Evolutionary conservation across 92 coral and sea anemone genomes (phyloP).

Genomic region (Zoanthus solanderi): DNA sequence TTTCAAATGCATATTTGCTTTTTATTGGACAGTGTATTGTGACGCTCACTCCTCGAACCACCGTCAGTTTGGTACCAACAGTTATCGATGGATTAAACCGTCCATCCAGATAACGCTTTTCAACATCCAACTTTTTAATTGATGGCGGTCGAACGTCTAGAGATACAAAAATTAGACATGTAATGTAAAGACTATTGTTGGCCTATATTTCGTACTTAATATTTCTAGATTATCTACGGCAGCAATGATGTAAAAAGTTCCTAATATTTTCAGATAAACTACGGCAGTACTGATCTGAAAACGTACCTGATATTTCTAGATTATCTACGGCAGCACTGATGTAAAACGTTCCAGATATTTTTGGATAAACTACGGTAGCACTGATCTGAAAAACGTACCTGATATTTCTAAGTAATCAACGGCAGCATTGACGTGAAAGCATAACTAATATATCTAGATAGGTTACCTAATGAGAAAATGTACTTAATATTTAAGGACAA

Average conservation of each 20-base stretch:
- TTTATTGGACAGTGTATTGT: conserved; percentile 69
- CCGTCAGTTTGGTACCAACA: conserved; percentile 76
- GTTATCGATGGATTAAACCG: conserved; percentile 28
- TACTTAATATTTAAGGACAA: neutral
- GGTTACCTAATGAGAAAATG: too few species aligned
- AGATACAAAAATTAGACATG: neutral
- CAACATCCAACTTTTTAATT: neutral
- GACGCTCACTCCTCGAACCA: conserved; percentile 75
- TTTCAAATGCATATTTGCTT: conserved; percentile 64
- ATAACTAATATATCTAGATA: conserved; percentile 68
- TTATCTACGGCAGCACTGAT: too few species aligned
- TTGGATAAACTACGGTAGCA: neutral
- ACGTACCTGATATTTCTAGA: too few species aligned
- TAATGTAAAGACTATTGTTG: neutral
- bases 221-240: too few species aligned
- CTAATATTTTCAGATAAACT: too few species aligned
- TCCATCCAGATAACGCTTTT: conserved; percentile 46
- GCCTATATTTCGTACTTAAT: too few species aligned
- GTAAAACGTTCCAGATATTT: neutral
- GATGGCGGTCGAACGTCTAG: conserved; percentile 24
- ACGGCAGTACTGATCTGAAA: too few species aligned
- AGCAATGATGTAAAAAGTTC: too few species aligned
- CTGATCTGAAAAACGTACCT: neutral
- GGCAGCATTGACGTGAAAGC: neutral
- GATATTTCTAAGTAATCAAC: neutral